Evolutionary conservation across 2,797 vertebrate species (phyloP), one percentile per base, ranked within the genome.

Genomic region (Micrastur ruficollis): DNA sequence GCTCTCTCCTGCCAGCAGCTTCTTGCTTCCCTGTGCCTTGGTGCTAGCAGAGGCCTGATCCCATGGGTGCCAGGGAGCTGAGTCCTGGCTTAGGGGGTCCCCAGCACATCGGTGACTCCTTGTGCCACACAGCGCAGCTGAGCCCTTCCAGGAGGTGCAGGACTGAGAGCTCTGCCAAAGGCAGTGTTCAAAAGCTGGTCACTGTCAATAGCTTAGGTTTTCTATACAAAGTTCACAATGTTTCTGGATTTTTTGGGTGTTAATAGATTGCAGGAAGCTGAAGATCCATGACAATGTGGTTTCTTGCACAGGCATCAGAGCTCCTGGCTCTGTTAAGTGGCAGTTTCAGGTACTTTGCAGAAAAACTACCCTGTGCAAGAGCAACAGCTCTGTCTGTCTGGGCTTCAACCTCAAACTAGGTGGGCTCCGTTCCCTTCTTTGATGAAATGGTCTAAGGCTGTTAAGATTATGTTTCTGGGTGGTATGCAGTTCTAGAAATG

Each of bases 71-170:
- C 11, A 26, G 38, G 63, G 17, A 34, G 31, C 29, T 62, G 19
- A 63, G 74, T 17, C 40, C 26, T 23, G 61, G 27, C 15, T 16
- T 12, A 5, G 9, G 53, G 36, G 9, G 22, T 34, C 47, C 34
- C 62, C 1, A 3, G 42, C 11, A 11, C 1, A 2, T 26, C 1
- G 3, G 34, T 36, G 47, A 7, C 55, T 53, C n/a, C 58, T 17
- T 1, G 0, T 34, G 50, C 11, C 13, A 6, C 31, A 1, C 11
- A 3, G 49, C 27, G 2, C 6, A 36, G 25, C 66, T 7, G 56
- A n/a, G 31, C 67, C 58, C 32, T 32, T 16, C 21, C 26, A 31
- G 47, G 46, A 25, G 49, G 27, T 8, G n/a, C 16, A 5, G 38
- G 31, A 53, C 25, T 40, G 29, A n/a, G 27, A 27, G 25, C 68